These are phyloP conservation scores for Galleria mellonella DNA, from an alignment of 1,140 invertebrate genomes.

Conservation along the genomic window DNA sequence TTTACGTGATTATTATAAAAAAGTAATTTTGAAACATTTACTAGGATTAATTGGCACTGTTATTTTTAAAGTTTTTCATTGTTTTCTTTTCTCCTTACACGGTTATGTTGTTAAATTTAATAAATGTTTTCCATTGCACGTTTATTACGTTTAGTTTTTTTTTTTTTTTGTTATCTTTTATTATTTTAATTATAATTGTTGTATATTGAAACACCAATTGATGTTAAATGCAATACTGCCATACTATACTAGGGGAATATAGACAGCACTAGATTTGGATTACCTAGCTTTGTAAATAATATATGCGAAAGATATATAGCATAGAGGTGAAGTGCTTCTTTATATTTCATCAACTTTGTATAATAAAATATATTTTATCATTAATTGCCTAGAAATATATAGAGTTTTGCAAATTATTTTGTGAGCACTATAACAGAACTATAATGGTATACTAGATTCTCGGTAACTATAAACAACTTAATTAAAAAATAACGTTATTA, in stretches of 20 bases:
- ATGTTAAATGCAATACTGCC: constrained; percentile 13
- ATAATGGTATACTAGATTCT: neutral
- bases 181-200: constrained; percentile 8
- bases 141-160: constrained; percentile 50
- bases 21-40: constrained; percentile 11
- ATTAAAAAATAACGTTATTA: constrained; percentile 4
- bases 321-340: constrained; percentile 27
- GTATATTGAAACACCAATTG: constrained; percentile 13
- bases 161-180: constrained; percentile 38
- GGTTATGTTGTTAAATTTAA: constrained; percentile 62
- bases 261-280: constrained; percentile 14
- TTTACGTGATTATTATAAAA: constrained; percentile 15
- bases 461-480: no score
- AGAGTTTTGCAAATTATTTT: constrained; percentile 18
- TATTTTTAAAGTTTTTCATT: constrained; percentile 56
- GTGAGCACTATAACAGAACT: constrained; percentile 12
- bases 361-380: constrained; percentile 12
- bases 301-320: constrained; percentile 16
- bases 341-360: constrained; percentile 18
- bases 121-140: constrained; percentile 57
- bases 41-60: constrained; percentile 62
- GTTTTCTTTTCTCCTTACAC: constrained; percentile 46
- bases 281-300: constrained; percentile 26
- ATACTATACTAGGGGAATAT: constrained; percentile 2
- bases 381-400: constrained; percentile 22